Evolutionary conservation across 2,797 vertebrate species (phyloP).

Genomic region (Loriculus beryllinus): DNA sequence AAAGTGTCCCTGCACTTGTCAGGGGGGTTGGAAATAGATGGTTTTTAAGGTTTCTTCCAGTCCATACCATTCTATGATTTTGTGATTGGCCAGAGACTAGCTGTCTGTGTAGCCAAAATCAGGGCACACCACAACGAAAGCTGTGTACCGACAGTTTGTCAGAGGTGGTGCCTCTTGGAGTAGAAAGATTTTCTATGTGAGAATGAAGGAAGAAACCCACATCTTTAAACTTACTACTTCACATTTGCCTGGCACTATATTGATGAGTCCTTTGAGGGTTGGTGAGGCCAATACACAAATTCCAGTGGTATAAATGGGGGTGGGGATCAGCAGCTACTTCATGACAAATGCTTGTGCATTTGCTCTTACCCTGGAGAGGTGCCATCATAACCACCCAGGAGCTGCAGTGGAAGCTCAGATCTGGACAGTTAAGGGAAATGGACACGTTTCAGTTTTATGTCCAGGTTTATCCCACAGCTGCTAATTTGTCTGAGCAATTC

Average conservation of each 20-base stretch:
- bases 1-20: background rate
- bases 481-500: background rate
- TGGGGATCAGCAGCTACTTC: background rate
- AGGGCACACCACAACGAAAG: background rate
- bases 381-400: background rate
- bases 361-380: background rate
- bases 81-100: background rate
- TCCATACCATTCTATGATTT: background rate
- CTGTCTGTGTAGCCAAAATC: background rate
- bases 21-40: background rate
- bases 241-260: background rate
- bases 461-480: background rate
- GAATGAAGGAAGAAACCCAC: accelerated
- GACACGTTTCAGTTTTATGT: background rate
- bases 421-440: background rate
- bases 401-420: accelerated
- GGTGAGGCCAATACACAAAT: background rate
- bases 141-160: background rate
- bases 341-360: background rate
- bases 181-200: background rate
- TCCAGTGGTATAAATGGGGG: background rate
- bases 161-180: background rate
- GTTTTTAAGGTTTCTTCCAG: background rate
- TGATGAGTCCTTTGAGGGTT: background rate
- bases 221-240: background rate